Percentiles rank a stretch among this genome's conserved stretches.
Conservation (phyloP, 2,797 vertebrate species). For the Alectoris magna region DNA sequence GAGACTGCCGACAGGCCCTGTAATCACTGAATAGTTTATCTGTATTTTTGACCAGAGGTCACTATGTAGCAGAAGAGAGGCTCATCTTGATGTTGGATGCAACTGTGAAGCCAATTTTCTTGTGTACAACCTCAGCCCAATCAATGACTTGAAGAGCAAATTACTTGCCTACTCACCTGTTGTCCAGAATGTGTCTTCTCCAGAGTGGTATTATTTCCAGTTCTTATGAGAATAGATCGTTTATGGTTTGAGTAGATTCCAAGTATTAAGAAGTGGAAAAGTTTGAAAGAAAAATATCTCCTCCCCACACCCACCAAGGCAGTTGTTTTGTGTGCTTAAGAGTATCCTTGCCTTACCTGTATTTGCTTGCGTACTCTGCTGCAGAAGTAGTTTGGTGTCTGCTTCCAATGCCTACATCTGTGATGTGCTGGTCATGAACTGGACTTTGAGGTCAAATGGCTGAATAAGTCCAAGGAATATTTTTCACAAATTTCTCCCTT, state of each 20-base stretch:
- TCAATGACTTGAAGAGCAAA: not conserved
- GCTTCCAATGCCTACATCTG: accelerated
- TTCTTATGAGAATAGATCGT: not conserved
- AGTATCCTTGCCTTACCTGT: not conserved
- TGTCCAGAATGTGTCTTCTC: not conserved
- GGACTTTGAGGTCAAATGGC: not conserved
- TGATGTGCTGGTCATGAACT: accelerated
- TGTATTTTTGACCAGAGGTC: not conserved
- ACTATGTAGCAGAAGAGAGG: accelerated
- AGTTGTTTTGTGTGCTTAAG: not conserved
- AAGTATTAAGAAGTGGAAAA: not conserved
- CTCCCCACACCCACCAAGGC: no score
- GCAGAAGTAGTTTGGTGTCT: not conserved
- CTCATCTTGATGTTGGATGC: accelerated
- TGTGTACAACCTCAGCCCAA: not conserved
- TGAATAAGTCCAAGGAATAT: not conserved
- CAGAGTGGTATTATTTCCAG: accelerated
- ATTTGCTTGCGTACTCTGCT: not conserved
- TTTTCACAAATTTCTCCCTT: not conserved
- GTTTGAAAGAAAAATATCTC: not conserved
- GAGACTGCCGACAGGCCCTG: not conserved
- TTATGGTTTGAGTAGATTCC: accelerated
- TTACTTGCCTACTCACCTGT: not conserved
- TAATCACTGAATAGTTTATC: accelerated
- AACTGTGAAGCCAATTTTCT: not conserved